Evolutionary conservation across 2,797 vertebrate genomes (phyloP).

Genomic region (Aratinga solstitialis): DNA sequence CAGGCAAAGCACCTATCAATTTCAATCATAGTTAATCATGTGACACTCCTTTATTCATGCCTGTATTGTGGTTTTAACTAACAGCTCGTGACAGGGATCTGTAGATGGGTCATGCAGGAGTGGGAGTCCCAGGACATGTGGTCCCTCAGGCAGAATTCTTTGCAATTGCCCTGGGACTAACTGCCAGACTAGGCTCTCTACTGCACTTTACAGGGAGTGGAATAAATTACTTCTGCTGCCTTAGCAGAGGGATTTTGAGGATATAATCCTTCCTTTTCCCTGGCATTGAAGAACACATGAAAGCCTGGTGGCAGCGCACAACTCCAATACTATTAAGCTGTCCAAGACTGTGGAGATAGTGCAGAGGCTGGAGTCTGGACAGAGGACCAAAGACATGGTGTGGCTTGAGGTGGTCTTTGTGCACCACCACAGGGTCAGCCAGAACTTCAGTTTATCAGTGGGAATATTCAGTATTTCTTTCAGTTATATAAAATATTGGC

Average conservation of each 20-base stretch:
- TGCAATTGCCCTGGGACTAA: neutral
- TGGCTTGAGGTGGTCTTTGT: conserved; percentile 36
- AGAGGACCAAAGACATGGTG: conserved; percentile 1
- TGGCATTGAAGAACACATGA: neutral
- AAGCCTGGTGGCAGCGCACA: neutral
- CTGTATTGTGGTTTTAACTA: conserved; percentile 6
- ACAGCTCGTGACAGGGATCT: conserved; percentile 19
- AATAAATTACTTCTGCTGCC: neutral
- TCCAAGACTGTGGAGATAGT: neutral
- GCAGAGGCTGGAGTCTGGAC: neutral
- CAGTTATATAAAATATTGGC: conserved; percentile 65
- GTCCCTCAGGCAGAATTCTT: neutral
- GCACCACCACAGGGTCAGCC: conserved; percentile 21
- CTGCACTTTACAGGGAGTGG: neutral
- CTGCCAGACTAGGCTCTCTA: neutral
- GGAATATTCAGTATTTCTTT: conserved; percentile 46
- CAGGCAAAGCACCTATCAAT: conserved; percentile 51
- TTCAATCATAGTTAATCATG: conserved; percentile 44
- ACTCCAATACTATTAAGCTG: neutral
- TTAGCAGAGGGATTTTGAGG: neutral
- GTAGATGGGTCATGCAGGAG: neutral
- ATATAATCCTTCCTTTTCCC: conserved; percentile 10
- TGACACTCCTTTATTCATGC: conserved; percentile 28
- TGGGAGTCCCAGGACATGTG: neutral
- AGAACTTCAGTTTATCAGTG: conserved; percentile 26